Evolutionary conservation across 2,888 invertebrate genomes (phyloP).

Genomic region (Polyploca ridens): DNA sequence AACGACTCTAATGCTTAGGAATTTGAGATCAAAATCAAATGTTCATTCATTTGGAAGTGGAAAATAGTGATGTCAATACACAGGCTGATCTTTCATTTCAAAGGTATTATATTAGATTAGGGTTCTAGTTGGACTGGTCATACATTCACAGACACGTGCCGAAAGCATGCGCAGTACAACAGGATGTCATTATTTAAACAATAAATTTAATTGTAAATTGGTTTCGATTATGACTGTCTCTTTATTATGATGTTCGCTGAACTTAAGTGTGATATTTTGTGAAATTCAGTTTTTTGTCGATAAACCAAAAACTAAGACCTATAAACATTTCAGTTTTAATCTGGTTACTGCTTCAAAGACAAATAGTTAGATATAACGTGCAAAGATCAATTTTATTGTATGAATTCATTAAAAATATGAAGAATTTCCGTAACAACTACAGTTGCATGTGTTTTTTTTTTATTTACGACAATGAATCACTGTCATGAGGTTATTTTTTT

Average conservation of each 20-base stretch:
- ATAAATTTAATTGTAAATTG: constrained; percentile 72
- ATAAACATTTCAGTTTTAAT: no score
- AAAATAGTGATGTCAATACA: constrained; percentile 18
- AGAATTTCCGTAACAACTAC: no score
- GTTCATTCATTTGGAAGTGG: background rate
- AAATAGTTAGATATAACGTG: no score
- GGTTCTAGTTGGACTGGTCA: constrained; percentile 27
- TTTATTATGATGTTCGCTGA: constrained; percentile 23
- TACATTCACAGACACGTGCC: constrained; percentile 49
- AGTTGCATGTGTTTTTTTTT: background rate
- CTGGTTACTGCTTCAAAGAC: no score
- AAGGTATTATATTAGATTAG: constrained; percentile 6
- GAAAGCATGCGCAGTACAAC: constrained; percentile 50
- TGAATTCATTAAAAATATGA: no score
- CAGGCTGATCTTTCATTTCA: constrained; percentile 10
- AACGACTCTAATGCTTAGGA: constrained; percentile 31
- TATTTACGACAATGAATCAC: background rate
- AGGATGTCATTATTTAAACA: constrained; percentile 71
- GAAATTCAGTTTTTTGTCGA: background rate
- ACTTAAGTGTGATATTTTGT: constrained; percentile 21
- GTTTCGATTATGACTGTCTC: constrained; percentile 30
- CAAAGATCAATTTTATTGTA: no score
- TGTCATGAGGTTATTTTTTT: no score
- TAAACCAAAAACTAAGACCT: no score
- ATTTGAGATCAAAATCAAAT: background rate